Conservation (phyloP, 2,888 invertebrate species). For the Eupeodes latifasciatus region DNA sequence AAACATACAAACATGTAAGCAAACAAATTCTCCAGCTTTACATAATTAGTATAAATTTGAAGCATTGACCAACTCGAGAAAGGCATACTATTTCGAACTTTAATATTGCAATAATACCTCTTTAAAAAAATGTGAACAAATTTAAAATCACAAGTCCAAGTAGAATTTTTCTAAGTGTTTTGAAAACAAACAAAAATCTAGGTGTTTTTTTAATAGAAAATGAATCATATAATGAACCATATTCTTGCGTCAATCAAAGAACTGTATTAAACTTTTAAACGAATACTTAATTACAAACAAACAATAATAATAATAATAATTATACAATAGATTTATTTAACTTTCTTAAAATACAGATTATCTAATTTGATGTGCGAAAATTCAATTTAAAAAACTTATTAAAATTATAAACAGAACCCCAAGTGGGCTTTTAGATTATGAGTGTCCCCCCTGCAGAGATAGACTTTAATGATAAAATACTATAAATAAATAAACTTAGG, state of each 20-base stretch:
- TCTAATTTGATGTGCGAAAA: background rate
- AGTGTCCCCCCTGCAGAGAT: background rate
- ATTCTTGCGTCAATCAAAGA: background rate
- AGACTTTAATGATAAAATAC: background rate
- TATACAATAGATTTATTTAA: background rate
- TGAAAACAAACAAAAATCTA: background rate
- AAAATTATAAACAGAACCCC: background rate
- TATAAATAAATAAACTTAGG: background rate
- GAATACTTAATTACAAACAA: background rate
- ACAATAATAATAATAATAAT: background rate
- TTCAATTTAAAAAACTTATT: background rate
- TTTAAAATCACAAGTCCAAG: too few species aligned
- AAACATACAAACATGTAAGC: too few species aligned
- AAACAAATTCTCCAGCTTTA: too few species aligned
- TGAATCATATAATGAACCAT: background rate
- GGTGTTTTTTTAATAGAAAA: conserved; percentile 6
- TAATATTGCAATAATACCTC: too few species aligned
- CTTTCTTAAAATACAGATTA: background rate
- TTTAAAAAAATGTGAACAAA: too few species aligned
- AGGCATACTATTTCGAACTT: too few species aligned
- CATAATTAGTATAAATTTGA: too few species aligned
- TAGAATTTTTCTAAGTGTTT: background rate
- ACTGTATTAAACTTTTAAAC: background rate
- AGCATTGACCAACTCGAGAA: too few species aligned
- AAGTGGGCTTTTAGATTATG: background rate